A percentile compares a stretch with the other conserved stretches of the same genome.
Conservation (phyloP, 2,797 vertebrate species). For the Salmo trutta region DNA sequence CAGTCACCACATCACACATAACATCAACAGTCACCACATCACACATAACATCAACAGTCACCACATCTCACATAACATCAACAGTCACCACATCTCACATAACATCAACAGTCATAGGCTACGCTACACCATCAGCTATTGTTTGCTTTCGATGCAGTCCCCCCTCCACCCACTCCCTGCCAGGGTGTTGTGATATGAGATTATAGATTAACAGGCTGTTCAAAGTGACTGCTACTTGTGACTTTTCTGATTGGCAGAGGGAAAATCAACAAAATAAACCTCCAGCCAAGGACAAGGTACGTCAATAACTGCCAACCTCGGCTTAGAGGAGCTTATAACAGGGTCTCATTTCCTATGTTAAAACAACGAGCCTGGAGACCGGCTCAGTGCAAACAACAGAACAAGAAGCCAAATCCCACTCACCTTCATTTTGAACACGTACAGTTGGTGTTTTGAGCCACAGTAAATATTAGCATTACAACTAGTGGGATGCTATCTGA, state of each 20-base stretch:
- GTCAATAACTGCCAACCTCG: conserved; percentile 53
- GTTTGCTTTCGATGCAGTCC: background rate
- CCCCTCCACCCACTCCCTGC: background rate
- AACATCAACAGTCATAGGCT: background rate
- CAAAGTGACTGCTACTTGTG: conserved; percentile 46
- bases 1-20: no score
- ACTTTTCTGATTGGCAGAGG: conserved; percentile 52
- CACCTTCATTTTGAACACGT: conserved; percentile 53
- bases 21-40: no score
- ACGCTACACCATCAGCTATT: background rate
- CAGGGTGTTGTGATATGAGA: background rate
- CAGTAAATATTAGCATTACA: conserved; percentile 70
- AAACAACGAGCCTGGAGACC: conserved; percentile 60
- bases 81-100: background rate
- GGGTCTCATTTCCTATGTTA: conserved; percentile 65
- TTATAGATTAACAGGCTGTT: conserved; percentile 43
- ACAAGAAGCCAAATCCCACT: conserved; percentile 19
- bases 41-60: no score
- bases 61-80: no score
- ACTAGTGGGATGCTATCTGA: conserved; percentile 68
- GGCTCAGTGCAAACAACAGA: conserved; percentile 60
- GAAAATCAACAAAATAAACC: conserved; percentile 63
- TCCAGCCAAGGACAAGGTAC: conserved; percentile 48
- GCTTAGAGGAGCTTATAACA: conserved; percentile 63
- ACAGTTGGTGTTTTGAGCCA: conserved; percentile 45